Evolutionary conservation across 2,113 vertebrate genomes (phyloP).

Genomic region (Chauna torquata): DNA sequence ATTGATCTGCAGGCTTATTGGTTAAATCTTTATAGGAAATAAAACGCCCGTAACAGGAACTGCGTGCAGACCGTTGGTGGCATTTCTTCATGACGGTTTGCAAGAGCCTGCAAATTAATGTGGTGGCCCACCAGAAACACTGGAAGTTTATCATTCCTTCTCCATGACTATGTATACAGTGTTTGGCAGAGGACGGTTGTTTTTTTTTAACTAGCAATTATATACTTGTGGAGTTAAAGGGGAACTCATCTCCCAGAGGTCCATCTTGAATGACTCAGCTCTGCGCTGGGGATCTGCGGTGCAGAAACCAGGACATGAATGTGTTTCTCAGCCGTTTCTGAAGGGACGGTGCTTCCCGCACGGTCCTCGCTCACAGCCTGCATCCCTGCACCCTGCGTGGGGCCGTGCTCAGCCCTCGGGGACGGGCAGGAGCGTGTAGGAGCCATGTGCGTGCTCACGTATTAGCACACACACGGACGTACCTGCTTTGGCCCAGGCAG

Average conservation of each 20-base stretch:
- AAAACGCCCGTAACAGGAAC: background rate
- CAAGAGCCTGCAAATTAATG: background rate
- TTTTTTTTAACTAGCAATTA: background rate
- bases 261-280: conserved; percentile 27
- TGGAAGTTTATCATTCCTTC: background rate
- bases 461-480: background rate
- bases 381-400: background rate
- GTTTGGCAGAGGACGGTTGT: background rate
- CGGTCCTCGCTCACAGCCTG: background rate
- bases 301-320: background rate
- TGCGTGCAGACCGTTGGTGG: background rate
- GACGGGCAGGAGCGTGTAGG: background rate
- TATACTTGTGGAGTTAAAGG: background rate
- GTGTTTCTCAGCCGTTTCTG: background rate
- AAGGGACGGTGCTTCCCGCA: background rate
- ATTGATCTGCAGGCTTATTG: background rate
- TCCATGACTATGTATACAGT: background rate
- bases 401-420: background rate
- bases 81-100: background rate
- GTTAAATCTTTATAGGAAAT: background rate
- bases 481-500: background rate
- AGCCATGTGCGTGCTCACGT: fast-evolving
- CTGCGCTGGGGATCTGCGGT: background rate
- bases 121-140: background rate
- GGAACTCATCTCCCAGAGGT: background rate